Evolutionary conservation across 2,888 invertebrate species (phyloP).

Genomic region (Drosophila lacicola): DNA sequence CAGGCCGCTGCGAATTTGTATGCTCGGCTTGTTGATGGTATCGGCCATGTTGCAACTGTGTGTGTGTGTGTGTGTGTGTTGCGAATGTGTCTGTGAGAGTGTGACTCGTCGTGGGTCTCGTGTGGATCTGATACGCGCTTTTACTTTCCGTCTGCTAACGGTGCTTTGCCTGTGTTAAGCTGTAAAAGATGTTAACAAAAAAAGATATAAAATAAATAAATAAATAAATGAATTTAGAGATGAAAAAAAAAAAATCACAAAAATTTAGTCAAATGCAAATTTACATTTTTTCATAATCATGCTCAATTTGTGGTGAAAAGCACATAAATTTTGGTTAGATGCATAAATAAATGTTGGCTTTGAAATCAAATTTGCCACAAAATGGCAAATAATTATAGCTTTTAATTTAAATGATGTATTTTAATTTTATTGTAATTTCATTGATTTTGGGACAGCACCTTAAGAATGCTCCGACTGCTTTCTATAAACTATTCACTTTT

Average conservation of each 20-base stretch:
- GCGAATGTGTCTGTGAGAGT: constrained; percentile 11
- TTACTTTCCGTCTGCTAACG: constrained; percentile 73
- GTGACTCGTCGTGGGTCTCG: constrained; percentile 11
- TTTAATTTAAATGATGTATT: constrained; percentile 7
- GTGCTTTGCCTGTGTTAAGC: constrained; percentile 51
- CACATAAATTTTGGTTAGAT: constrained; percentile 9
- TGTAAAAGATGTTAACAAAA: constrained; percentile 46
- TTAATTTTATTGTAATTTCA: constrained; percentile 11
- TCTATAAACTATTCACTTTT: constrained; percentile 37
- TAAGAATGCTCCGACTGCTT: constrained; percentile 37
- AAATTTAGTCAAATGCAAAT: constrained; percentile 47
- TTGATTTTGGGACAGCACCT: constrained; percentile 28
- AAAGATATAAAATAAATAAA: not conserved
- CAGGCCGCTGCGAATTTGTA: constrained; percentile 79
- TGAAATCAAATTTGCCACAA: constrained; percentile 24
- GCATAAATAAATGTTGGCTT: constrained; percentile 10
- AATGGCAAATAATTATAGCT: constrained; percentile 17
- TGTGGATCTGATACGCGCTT: constrained; percentile 51
- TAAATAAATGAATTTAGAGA: too few relatives aligned
- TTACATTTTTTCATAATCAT: constrained; percentile 51
- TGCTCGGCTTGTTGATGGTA: constrained; percentile 81
- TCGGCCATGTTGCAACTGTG: constrained; percentile 76
- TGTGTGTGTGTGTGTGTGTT: constrained; percentile 1
- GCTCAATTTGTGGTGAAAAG: constrained; percentile 51
- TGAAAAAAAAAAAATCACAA: constrained; percentile 11